Evolutionary conservation across 2,888 invertebrate species (phyloP).

Genomic region (Vesta saturnalis): DNA sequence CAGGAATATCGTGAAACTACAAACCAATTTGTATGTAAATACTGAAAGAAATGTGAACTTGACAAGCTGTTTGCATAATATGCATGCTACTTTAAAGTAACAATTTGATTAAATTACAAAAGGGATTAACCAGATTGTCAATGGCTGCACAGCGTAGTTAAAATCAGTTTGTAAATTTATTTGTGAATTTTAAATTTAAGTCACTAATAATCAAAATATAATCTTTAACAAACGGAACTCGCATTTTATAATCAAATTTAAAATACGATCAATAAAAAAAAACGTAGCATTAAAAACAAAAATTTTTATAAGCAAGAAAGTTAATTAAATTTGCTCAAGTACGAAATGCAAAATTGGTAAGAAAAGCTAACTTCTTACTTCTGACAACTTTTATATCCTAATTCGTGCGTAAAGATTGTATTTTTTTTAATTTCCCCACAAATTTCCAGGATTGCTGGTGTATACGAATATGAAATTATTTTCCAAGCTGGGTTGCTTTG

Average conservation of each 20-base stretch:
- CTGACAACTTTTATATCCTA: background rate
- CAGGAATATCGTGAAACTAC: constrained; percentile 23
- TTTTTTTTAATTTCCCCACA: background rate
- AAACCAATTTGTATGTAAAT: constrained; percentile 36
- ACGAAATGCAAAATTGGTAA: background rate
- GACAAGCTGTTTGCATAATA: constrained; percentile 34
- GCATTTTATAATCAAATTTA: no score
- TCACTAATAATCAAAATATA: background rate
- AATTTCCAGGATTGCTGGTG: background rate
- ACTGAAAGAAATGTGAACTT: constrained; percentile 31
- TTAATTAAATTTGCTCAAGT: background rate
- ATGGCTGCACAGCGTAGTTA: constrained; percentile 16
- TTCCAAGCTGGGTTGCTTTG: constrained; percentile 38
- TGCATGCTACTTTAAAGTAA: constrained; percentile 24
- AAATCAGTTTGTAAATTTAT: background rate
- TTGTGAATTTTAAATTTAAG: background rate
- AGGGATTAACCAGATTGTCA: constrained; percentile 24
- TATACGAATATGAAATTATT: constrained; percentile 1
- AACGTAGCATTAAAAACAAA: no score
- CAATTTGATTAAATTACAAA: constrained; percentile 29
- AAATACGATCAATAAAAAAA: no score
- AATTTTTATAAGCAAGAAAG: background rate
- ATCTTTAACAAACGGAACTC: background rate
- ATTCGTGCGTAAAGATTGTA: background rate
- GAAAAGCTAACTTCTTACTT: background rate